These are phyloP conservation scores for Dynastes hyllus DNA, from an alignment of 2,888 invertebrate genomes.

Conservation along the genomic window DNA sequence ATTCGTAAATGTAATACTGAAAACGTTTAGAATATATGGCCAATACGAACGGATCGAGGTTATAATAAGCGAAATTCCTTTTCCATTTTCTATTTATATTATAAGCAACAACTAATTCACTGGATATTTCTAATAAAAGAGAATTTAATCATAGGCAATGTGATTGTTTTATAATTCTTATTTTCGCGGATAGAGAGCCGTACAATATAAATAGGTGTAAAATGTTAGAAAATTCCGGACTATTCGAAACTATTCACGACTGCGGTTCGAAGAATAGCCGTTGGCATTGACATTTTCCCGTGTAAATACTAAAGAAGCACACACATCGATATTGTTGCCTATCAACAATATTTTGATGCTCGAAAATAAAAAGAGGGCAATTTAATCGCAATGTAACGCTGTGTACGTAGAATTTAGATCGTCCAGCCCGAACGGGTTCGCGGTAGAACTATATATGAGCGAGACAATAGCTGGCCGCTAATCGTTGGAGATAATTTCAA, in stretches of 20 bases:
- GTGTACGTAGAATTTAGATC: conserved; percentile 38
- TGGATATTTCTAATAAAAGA: too few species aligned
- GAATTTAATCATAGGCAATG: too few species aligned
- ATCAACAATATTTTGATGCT: conserved; percentile 39
- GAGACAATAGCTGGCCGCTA: conserved; percentile 40
- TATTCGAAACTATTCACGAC: conserved; percentile 8
- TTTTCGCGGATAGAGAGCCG: neutral
- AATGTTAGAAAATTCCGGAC: conserved; percentile 13
- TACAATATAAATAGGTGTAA: conserved; percentile 30
- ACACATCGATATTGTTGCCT: conserved; percentile 27
- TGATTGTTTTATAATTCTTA: neutral
- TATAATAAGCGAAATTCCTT: conserved; percentile 29
- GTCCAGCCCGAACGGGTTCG: conserved; percentile 31
- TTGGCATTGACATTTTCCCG: conserved; percentile 46
- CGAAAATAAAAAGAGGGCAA: conserved; percentile 45
- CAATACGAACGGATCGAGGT: conserved; percentile 32
- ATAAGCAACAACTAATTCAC: neutral
- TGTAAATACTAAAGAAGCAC: conserved; percentile 36
- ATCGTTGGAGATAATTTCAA: conserved; percentile 34
- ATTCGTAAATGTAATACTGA: conserved; percentile 13
- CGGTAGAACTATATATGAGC: conserved; percentile 11
- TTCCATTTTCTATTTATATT: neutral
- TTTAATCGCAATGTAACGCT: conserved; percentile 28
- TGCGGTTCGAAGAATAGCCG: conserved; percentile 17
- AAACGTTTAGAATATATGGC: neutral